Base-by-base conservation (phyloP, 2,888 invertebrate genomes). In the Corythucha ciliata region DNA sequence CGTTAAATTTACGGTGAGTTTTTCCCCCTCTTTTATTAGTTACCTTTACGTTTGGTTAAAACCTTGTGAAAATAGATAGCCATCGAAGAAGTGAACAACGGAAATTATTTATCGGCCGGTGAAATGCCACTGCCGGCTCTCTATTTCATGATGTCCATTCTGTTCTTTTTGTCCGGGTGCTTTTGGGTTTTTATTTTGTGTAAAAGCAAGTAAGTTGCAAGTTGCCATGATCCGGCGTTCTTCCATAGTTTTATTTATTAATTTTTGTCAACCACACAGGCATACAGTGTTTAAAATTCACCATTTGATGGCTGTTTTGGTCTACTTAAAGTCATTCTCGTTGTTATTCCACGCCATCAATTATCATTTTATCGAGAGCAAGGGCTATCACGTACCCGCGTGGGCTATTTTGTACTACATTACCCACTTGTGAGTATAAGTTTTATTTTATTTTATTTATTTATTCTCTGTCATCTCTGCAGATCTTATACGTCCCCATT, bases 321-420 rank as follows among this genome's bases (percentile, higher is more conserved):
- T 96, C 4, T 91, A 86, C 64, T 70, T 96, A 18, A 97, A 97
- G 68, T 84, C 91, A 0, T 68, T 93, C 20, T 91, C 96, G 0
- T 69, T 97, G 45, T 80, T 96, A 54, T 96, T 97, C 70, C 97
- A 97, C 67, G 92, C 91, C 0, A 84, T 90, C 47, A 90, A 91
- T 67, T 91, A 83, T 65, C 92, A 96, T 67, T 96, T 90, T 66
- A 94, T 98, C 64, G 84, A 92, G 69, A 81, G 79, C 14, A 78
- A 84, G 58, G 97, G 97, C 1, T 87, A 89, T 60, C 94, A 96
- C 65, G 84, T 93, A 4, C 92, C 94, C 21, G 87, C 94, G 0
- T 98, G 97, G 96, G 97, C 97, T 1, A 89, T 97, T 61, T 72
- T 98, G 2, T 98, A 85, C 68, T 98, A 97, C 65, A 85, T 97